A percentile compares a stretch with the other conserved stretches of the same genome.
These are phyloP conservation scores for Sternotherus odoratus DNA, from an alignment of 2,797 vertebrate species.

Conservation along the genomic window DNA sequence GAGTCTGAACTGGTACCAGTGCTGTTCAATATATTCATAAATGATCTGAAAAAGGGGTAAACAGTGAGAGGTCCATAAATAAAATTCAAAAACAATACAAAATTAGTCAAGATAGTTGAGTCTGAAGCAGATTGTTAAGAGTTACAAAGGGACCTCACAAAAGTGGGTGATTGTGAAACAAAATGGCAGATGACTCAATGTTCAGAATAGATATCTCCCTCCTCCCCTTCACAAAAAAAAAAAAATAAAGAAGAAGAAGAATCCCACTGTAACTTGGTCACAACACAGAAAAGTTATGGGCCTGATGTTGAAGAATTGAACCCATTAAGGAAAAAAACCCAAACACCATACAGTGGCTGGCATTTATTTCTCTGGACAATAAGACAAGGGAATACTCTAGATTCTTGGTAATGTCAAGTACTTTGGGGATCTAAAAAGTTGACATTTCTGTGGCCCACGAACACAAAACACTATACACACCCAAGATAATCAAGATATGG, in stretches of 20 bases:
- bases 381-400: neutral
- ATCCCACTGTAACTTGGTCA: neutral
- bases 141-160: too few species aligned
- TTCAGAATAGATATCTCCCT: accelerated
- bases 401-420: neutral
- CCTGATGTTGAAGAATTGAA: neutral
- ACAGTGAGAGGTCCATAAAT: too few species aligned
- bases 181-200: too few species aligned
- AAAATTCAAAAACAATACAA: too few species aligned
- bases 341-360: neutral
- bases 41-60: too few species aligned
- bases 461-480: neutral
- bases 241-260: too few species aligned
- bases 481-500: neutral
- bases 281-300: neutral
- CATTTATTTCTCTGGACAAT: neutral
- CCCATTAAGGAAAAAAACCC: neutral
- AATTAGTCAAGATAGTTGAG: too few species aligned
- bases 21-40: too few species aligned
- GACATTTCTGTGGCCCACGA: neutral
- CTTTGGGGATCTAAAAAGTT: neutral
- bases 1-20: too few species aligned
- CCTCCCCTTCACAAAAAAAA: neutral
- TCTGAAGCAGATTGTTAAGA: too few species aligned
- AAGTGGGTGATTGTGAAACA: too few species aligned